These are phyloP conservation scores for Mus spicilegus DNA, from an alignment of 2,113 vertebrate genomes.

Conservation along the genomic window DNA sequence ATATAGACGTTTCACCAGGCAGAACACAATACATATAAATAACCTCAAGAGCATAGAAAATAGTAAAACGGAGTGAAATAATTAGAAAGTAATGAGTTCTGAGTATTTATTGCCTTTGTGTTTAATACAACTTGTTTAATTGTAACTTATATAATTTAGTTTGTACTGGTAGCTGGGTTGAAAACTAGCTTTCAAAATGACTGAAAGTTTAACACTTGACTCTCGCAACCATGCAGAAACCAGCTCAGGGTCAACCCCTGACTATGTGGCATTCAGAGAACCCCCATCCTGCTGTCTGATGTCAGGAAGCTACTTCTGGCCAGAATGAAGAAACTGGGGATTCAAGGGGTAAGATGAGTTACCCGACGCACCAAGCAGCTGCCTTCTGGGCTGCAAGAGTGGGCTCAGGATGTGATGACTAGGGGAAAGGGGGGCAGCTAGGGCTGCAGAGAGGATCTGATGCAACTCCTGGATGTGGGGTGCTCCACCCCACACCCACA, in stretches of 20 bases:
- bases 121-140: constrained; percentile 68
- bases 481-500: fast-evolving
- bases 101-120: constrained; percentile 68
- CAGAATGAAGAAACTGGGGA: background rate
- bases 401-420: too few species aligned
- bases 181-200: constrained; percentile 44
- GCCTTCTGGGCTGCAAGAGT: background rate
- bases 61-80: constrained; percentile 59
- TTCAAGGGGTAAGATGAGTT: background rate
- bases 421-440: background rate
- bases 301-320: background rate
- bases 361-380: too few species aligned
- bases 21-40: background rate
- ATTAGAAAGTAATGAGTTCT: constrained; percentile 68
- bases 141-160: constrained; percentile 64
- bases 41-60: constrained; percentile 31
- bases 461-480: background rate
- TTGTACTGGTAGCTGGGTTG: constrained; percentile 49
- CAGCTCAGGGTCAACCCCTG: too few species aligned
- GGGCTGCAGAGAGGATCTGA: background rate
- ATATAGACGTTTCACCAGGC: background rate
- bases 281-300: background rate
- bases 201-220: background rate
- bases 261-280: fast-evolving
- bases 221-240: fast-evolving